Base-by-base conservation (phyloP, 92 coral and sea anemone species). In the Zoanthus gigantus region DNA sequence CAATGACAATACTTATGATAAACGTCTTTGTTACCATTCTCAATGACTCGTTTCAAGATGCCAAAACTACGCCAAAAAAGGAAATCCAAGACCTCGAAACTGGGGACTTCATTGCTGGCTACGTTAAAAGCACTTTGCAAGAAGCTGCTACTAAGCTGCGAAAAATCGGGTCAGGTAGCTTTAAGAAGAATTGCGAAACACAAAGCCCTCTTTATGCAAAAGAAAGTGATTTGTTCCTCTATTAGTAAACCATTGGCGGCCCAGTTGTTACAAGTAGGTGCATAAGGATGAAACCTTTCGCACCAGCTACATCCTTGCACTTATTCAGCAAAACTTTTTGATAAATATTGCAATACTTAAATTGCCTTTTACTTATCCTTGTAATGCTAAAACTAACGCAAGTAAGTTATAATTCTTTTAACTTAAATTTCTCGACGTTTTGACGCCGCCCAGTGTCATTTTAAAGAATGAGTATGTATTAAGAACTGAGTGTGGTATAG, bases 1-100 rank as follows among this genome's bases (percentile, higher is more conserved):
- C 88, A 17, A 94, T 93, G 83, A 85, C 91, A 0, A 66, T 96
- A 74, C 88, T 96, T 46, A 65, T 94, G 77, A 90, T 96, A 84
- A 96, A 96, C 86, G 88, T 96, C 53, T 94, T 96, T 78, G 86
- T 96, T 45, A 88, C 98, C 44, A 96, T 96, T 76, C 74, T 96
- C 11, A 94, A 91, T 79, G 98, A 96, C 67, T 91, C 98, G 12
- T 93, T 95, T 76, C 87, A 87, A 2, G 96, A 93, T 5, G 93
- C 90, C 14, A 77, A 77, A 77, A 5, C 66, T 0, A 52, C 46
- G 16, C 82, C 82, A 7, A 54, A 77, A 5, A 92, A 90, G 9
- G 88, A 85, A 13, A 78, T 84, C 16, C 92, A 84, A 11, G 95
- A 94, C 67, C 78, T 85, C 50, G 87, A 93, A 23, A 74, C 92